A percentile compares a stretch with the other conserved stretches of the same genome.
These are phyloP conservation scores for Pseudomugil tenellus DNA, from an alignment of 2,797 vertebrate species.

Conservation along the genomic window DNA sequence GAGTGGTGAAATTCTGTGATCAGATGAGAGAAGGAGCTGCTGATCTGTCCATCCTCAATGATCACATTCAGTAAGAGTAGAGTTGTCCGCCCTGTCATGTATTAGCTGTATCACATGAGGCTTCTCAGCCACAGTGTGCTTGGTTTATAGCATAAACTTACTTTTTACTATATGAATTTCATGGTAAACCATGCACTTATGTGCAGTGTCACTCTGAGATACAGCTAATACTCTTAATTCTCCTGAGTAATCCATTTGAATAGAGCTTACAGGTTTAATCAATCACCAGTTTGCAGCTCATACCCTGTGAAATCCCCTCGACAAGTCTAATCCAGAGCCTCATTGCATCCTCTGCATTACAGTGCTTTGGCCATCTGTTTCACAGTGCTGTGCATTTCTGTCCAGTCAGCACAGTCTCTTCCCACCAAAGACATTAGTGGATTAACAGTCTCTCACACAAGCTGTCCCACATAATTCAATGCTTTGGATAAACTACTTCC, in stretches of 20 bases:
- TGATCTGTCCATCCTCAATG: slow-evolving; percentile 48
- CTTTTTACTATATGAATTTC: slow-evolving; percentile 10
- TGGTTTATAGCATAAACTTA: neutral
- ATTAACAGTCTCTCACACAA: slow-evolving; percentile 68
- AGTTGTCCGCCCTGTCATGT: slow-evolving; percentile 16
- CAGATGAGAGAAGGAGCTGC: slow-evolving; percentile 36
- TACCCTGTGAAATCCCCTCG: slow-evolving; percentile 37
- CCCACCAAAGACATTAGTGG: slow-evolving; percentile 68
- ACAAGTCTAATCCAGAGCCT: slow-evolving; percentile 47
- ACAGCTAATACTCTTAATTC: neutral
- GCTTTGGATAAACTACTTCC: slow-evolving; percentile 55
- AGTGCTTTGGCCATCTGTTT: slow-evolving; percentile 66
- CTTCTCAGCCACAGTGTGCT: slow-evolving; percentile 25
- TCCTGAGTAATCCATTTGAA: slow-evolving; percentile 19
- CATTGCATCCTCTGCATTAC: slow-evolving; percentile 46
- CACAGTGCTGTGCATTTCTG: slow-evolving; percentile 53
- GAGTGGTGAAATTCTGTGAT: slow-evolving; percentile 18
- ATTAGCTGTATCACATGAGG: slow-evolving; percentile 57
- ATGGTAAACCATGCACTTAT: neutral
- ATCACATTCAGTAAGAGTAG: slow-evolving; percentile 46
- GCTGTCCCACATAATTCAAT: slow-evolving; percentile 68
- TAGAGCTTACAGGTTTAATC: neutral
- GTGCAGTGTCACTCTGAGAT: neutral
- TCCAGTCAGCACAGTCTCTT: slow-evolving; percentile 68
- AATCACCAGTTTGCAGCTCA: slow-evolving; percentile 36